Conservation (phyloP, 2,888 invertebrate species). For the Melanophora roralis region DNA sequence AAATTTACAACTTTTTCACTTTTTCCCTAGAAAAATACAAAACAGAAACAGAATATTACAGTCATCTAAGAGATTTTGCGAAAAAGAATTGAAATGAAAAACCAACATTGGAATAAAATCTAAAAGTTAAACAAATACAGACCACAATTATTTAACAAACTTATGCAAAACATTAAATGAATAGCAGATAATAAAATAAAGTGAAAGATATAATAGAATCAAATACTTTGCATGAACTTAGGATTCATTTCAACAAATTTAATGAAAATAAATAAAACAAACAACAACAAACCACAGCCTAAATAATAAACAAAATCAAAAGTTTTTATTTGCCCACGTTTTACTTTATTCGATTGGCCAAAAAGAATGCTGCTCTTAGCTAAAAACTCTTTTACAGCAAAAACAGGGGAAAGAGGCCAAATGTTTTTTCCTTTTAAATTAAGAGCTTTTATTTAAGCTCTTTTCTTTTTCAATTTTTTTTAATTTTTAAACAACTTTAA, state of each 20-base stretch:
- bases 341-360: too few species aligned
- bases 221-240: not conserved
- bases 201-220: not conserved
- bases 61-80: slow-evolving; percentile 17
- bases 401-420: too few species aligned
- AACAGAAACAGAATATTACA: not conserved
- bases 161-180: not conserved
- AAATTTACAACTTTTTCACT: not conserved
- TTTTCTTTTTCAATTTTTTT: too few species aligned
- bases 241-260: not conserved
- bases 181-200: not conserved
- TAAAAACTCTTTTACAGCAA: not conserved
- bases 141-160: slow-evolving; percentile 11
- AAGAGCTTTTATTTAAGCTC: too few species aligned
- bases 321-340: not conserved
- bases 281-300: not conserved
- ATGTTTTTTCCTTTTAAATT: too few species aligned
- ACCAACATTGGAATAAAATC: slow-evolving; percentile 29
- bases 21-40: not conserved
- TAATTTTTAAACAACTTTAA: too few species aligned
- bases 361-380: not conserved
- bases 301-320: not conserved
- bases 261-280: not conserved
- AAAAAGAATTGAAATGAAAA: not conserved
- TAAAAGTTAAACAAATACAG: slow-evolving; percentile 27